Evolutionary conservation across 2,797 vertebrate genomes (phyloP), one percentile per base, ranked within the genome.

Genomic region (Myripristis jacobus): DNA sequence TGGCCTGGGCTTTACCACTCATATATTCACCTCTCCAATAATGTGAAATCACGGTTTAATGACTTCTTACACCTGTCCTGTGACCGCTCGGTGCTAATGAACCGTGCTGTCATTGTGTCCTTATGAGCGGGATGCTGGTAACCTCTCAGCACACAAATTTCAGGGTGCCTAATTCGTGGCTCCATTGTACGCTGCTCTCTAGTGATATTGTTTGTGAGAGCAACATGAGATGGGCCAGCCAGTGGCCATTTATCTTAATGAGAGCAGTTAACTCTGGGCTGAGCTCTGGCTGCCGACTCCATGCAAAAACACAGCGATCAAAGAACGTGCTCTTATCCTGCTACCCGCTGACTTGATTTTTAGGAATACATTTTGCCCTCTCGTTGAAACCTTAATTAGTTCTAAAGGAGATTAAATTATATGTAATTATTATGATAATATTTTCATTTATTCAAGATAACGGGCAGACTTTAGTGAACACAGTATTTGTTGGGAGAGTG

Each of bases 361-460:
- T 38, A 82, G 90, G 89, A 92, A 88, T 82, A 71, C 66, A 66
- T 85, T 86, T 82, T 69, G 70, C 87, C 67, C 86, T 88, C 89
- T 88, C 70, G 70, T 80, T 77, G 87, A 91, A 92, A 89, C 85
- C 90, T 84, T 93, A 93, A 94, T 93, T 92, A 92, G 87, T 83
- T 91, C 85, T 88, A 89, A 91, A 88, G 84, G 84, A 90, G 90
- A 93, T 93, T 92, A 91, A 94, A 93, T 94, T 91, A 92, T 88
- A 90, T 87, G 89, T 92, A 92, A 93, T 94, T 92, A 93, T 92
- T 88, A 84, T 88, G 90, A 94, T 92, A 92, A 91, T 93, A 92
- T 92, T 90, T 91, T 91, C 87, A 92, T 94, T 91, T 92, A 89
- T 92, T 89, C 87, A 69, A 80, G 91, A 94, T 93, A 93, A 92